Percentiles rank a stretch among this genome's conserved stretches.
phyloP scores from a whole-genome alignment of 2,888 invertebrate species.

The Megaustenia siamemsis region DNA sequence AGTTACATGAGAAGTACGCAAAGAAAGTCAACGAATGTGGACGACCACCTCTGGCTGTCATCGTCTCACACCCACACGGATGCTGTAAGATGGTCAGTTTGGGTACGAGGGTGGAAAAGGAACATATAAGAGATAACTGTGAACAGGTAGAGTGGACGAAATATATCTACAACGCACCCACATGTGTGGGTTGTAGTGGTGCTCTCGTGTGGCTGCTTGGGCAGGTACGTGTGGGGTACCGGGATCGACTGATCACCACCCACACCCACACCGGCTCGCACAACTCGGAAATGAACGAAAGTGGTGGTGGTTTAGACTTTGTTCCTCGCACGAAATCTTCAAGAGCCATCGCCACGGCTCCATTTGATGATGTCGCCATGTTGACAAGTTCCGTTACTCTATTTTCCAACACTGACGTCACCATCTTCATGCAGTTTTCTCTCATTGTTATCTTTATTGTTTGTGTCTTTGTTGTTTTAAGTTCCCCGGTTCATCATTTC shows the following conservation, averaged over 20 bases:
- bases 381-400: too few relatives aligned
- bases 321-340: background rate
- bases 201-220: slow-evolving; percentile 28
- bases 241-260: slow-evolving; percentile 2
- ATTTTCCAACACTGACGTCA: too few relatives aligned
- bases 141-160: background rate
- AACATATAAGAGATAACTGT: background rate
- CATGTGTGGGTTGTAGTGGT: slow-evolving; percentile 25
- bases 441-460: too few relatives aligned
- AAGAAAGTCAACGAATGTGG: background rate
- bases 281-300: background rate
- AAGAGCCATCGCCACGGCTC: background rate
- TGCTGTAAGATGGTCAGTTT: background rate
- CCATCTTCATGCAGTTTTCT: too few relatives aligned
- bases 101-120: background rate
- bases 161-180: slow-evolving; percentile 4
- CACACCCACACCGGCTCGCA: slow-evolving; percentile 7
- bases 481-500: too few relatives aligned
- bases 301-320: slow-evolving; percentile 16
- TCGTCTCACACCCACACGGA: slow-evolving; percentile 30
- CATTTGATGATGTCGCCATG: background rate
- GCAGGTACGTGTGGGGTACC: slow-evolving; percentile 18
- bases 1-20: background rate
- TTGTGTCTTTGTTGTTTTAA: too few relatives aligned
- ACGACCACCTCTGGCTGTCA: background rate